A percentile compares a stretch with the other conserved stretches of the same genome.
phyloP scores from a whole-genome alignment of 2,113 vertebrate species.

The Myotis lucifugus region DNA sequence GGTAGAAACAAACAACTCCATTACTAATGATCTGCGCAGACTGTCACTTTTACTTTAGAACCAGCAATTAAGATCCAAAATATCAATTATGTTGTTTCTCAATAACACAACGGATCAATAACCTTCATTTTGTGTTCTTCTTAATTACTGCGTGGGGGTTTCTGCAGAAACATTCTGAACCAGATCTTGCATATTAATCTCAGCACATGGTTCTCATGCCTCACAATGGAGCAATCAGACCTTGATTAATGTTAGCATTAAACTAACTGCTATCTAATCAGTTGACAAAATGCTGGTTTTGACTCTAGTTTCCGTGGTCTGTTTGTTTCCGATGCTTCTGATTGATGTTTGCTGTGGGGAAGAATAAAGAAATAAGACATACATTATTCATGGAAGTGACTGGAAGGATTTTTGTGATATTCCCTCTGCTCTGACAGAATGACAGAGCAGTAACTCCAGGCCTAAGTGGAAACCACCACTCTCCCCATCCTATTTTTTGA shows the following conservation, averaged over 20 bases:
- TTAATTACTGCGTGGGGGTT: constrained; percentile 72
- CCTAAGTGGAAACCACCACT: constrained; percentile 40
- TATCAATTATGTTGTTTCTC: constrained; percentile 78
- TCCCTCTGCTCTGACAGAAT: constrained; percentile 67
- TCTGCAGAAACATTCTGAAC: constrained; percentile 37
- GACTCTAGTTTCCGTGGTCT: constrained; percentile 62
- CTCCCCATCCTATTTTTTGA: constrained; percentile 27
- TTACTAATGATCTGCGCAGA: constrained; percentile 65
- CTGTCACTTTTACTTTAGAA: constrained; percentile 62
- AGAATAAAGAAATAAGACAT: constrained; percentile 61
- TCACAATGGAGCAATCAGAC: constrained; percentile 77
- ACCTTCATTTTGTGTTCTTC: constrained; percentile 69
- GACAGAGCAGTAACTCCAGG: constrained; percentile 58
- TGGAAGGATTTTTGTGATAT: constrained; percentile 49
- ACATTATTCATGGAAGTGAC: too few relatives aligned
- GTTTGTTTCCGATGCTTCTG: constrained; percentile 69
- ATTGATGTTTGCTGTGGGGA: constrained; percentile 64
- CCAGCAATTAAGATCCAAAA: constrained; percentile 68
- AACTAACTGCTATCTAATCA: constrained; percentile 78
- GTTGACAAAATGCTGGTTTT: constrained; percentile 75
- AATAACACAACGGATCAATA: constrained; percentile 75
- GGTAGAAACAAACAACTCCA: constrained; percentile 31
- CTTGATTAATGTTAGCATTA: constrained; percentile 79
- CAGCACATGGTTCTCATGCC: constrained; percentile 38
- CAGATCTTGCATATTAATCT: constrained; percentile 69